phyloP scores from a whole-genome alignment of 2,888 invertebrate genomes.

The Melanotus villosus region DNA sequence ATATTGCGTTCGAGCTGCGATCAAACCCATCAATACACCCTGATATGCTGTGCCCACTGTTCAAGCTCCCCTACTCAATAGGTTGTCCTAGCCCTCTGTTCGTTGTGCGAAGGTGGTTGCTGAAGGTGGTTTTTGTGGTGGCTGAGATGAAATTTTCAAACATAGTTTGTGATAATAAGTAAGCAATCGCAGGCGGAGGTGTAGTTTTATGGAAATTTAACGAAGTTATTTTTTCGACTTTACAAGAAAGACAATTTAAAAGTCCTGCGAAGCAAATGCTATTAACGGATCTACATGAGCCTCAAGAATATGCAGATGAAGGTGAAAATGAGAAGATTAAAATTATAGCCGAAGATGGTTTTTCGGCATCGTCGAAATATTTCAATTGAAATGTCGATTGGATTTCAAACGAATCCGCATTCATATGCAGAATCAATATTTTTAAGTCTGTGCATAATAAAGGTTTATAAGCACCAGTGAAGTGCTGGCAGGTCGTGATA shows the following conservation, averaged over 20 bases:
- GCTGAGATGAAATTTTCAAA: slow-evolving; percentile 13
- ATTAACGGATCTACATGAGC: no score
- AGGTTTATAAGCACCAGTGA: slow-evolving; percentile 57
- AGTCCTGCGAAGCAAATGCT: no score
- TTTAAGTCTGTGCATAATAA: slow-evolving; percentile 62
- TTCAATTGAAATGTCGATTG: slow-evolving; percentile 37
- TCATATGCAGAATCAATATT: slow-evolving; percentile 65
- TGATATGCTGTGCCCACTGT: slow-evolving; percentile 40
- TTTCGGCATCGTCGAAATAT: slow-evolving; percentile 14
- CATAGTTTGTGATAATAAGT: neutral
- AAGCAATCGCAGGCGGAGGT: neutral
- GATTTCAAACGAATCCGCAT: slow-evolving; percentile 52
- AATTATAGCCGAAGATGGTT: neutral
- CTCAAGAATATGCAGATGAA: no score
- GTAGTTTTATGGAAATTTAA: no score
- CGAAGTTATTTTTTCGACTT: no score
- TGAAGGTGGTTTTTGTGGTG: slow-evolving; percentile 9
- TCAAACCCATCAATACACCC: slow-evolving; percentile 58
- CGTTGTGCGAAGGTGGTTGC: slow-evolving; percentile 6
- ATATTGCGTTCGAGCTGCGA: slow-evolving; percentile 59
- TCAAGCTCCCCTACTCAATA: slow-evolving; percentile 31
- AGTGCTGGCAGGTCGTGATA: slow-evolving; percentile 60
- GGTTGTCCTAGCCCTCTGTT: slow-evolving; percentile 10
- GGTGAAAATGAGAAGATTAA: neutral
- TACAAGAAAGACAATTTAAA: no score